Evolutionary conservation across 2,113 vertebrate genomes (phyloP).

Genomic region (Galeopterus variegatus): DNA sequence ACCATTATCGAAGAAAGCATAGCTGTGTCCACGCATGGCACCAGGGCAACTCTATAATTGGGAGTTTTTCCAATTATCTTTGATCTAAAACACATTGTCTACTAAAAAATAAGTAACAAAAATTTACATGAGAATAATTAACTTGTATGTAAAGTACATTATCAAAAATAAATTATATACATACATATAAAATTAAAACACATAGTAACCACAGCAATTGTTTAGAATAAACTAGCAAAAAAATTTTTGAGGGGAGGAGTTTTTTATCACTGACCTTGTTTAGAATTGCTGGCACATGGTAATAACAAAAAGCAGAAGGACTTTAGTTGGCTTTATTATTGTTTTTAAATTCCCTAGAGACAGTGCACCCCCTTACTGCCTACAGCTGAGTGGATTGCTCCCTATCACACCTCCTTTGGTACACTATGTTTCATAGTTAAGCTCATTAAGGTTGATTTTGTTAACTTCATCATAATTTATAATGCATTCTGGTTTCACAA

Average conservation of each 20-base stretch:
- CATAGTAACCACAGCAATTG: neutral
- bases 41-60: neutral
- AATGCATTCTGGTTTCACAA: neutral
- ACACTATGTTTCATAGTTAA: neutral
- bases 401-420: neutral
- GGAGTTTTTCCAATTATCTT: neutral
- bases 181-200: neutral
- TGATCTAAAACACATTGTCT: neutral
- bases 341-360: neutral
- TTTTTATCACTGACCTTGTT: conserved; percentile 19
- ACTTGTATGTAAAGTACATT: neutral
- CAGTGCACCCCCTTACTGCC: neutral
- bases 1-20: neutral
- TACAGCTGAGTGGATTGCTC: neutral
- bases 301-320: conserved; percentile 3
- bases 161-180: neutral
- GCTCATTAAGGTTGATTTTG: neutral
- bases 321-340: conserved; percentile 21
- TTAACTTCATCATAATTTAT: conserved; percentile 26
- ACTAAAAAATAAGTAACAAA: neutral
- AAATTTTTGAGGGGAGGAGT: neutral
- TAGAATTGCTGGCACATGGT: conserved; percentile 1
- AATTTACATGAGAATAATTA: conserved; percentile 32
- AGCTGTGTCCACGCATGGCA: neutral
- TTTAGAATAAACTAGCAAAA: conserved; percentile 3